These are phyloP conservation scores for Cotesia glomerata DNA, from an alignment of 1,140 invertebrate species.

Conservation along the genomic window DNA sequence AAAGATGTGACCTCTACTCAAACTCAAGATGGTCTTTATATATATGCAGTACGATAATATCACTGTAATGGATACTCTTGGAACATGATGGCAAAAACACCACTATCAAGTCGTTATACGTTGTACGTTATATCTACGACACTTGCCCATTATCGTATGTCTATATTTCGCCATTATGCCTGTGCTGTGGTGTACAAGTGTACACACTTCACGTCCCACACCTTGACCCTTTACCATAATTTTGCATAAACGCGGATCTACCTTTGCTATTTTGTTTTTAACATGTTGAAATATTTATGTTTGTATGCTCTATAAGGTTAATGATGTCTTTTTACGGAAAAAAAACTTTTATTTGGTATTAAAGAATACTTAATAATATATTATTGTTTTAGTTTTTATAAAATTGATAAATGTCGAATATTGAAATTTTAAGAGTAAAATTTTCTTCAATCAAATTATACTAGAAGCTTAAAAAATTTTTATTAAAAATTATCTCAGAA, in stretches of 20 bases:
- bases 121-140: background rate
- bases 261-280: background rate
- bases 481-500: too few species aligned
- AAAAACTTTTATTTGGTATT: too few species aligned
- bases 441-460: too few species aligned
- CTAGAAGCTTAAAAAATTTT: too few species aligned
- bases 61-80: slow-evolving; percentile 22
- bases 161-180: background rate
- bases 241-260: background rate
- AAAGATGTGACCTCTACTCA: background rate
- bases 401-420: too few species aligned
- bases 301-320: too few species aligned
- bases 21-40: background rate
- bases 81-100: background rate
- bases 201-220: background rate
- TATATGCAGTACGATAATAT: slow-evolving; percentile 11
- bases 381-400: too few species aligned
- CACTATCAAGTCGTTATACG: background rate
- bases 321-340: too few species aligned
- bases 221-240: slow-evolving; percentile 17
- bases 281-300: too few species aligned
- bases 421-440: too few species aligned
- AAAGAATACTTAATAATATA: too few species aligned
- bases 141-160: slow-evolving; percentile 14
- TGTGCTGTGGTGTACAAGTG: background rate